A percentile compares a stretch with the other conserved stretches of the same genome.
Conservation (phyloP, 2,797 vertebrate species). For the Falco novaeseelandiae region DNA sequence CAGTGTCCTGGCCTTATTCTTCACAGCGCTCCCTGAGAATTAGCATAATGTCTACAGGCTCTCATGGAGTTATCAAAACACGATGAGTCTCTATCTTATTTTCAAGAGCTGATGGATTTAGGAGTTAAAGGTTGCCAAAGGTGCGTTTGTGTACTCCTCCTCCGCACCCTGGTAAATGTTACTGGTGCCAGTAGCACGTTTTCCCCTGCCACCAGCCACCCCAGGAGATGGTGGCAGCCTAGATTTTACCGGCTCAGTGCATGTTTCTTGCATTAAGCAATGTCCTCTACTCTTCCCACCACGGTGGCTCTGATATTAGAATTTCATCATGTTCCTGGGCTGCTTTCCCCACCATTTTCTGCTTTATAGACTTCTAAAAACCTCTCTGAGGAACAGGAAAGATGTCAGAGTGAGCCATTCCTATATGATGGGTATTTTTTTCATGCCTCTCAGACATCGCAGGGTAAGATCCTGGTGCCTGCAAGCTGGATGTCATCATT, state of each 20-base stretch:
- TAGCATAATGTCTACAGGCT: conserved; percentile 74
- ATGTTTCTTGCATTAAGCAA: conserved; percentile 10
- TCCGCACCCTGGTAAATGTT: neutral
- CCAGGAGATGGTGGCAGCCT: conserved; percentile 28
- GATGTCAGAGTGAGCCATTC: rapidly evolving
- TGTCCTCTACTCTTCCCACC: conserved; percentile 26
- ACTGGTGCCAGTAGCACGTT: neutral
- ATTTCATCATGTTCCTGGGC: conserved; percentile 23
- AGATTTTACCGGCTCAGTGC: conserved; percentile 9
- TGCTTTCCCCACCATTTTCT: neutral
- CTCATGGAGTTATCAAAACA: conserved; percentile 70
- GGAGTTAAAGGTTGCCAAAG: conserved; percentile 55
- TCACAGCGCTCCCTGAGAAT: conserved; percentile 61
- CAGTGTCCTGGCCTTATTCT: conserved; percentile 57
- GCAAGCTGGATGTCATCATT: neutral
- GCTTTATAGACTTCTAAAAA: neutral
- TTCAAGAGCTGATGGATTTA: conserved; percentile 53
- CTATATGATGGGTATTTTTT: neutral
- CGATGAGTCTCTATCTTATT: conserved; percentile 61
- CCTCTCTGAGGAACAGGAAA: neutral
- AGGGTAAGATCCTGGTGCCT: neutral
- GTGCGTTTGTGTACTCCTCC: neutral
- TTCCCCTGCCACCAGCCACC: neutral
- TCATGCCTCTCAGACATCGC: neutral
- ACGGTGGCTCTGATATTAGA: neutral